phyloP scores from a whole-genome alignment of 2,113 vertebrate genomes.

The Cavia porcellus region DNA sequence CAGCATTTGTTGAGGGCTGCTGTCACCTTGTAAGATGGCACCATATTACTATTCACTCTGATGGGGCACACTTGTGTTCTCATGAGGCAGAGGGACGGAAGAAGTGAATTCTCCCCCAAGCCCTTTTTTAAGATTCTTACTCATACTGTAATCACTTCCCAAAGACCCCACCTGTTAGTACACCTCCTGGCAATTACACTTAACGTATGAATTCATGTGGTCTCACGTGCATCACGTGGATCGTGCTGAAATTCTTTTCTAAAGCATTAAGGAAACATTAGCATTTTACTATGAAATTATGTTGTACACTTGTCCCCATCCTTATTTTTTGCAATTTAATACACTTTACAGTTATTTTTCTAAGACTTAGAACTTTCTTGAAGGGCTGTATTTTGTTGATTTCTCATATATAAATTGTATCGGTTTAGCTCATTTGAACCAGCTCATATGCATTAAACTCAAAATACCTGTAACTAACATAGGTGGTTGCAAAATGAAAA shows the following conservation, averaged over 20 bases:
- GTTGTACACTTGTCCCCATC: not conserved
- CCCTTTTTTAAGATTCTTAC: not conserved
- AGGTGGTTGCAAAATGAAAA: not conserved
- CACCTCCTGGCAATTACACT: not conserved
- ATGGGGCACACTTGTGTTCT: not conserved
- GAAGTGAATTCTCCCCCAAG: not conserved
- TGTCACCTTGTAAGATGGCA: not conserved
- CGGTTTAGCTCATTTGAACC: not conserved
- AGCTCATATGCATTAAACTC: constrained; percentile 7
- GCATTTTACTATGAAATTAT: not conserved
- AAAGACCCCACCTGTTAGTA: not conserved
- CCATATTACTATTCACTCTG: too few relatives aligned
- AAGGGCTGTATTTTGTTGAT: not conserved
- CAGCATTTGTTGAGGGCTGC: not conserved
- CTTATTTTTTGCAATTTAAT: not conserved
- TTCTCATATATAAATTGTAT: not conserved
- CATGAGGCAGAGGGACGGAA: not conserved
- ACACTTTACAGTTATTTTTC: not conserved
- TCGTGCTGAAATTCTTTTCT: not conserved
- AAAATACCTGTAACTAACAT: not conserved
- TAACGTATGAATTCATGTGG: not conserved
- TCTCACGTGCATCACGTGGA: too few relatives aligned
- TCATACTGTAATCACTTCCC: not conserved
- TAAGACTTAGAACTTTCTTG: not conserved
- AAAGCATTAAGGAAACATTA: not conserved